Evolutionary conservation across 2,797 vertebrate genomes (phyloP).

Genomic region (Gymnoscopelus braueri): DNA sequence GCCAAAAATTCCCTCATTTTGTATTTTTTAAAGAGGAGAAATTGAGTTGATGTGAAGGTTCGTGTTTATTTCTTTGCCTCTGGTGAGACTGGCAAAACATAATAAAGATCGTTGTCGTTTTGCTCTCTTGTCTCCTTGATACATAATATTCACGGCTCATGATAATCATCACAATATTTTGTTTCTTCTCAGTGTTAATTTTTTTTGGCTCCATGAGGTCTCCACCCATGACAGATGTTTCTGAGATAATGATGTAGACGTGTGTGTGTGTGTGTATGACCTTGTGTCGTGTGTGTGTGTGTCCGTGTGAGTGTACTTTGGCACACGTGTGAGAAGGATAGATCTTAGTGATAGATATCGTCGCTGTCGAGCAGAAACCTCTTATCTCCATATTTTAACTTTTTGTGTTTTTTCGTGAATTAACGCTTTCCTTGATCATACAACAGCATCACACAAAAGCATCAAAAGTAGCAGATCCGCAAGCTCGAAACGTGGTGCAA

Average conservation of each 20-base stretch:
- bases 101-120: conserved; percentile 48
- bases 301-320: conserved; percentile 26
- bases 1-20: conserved; percentile 53
- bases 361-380: too few species aligned
- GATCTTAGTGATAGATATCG: not conserved
- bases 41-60: conserved; percentile 66
- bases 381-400: too few species aligned
- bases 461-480: too few species aligned
- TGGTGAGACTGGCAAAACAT: conserved; percentile 49
- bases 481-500: too few species aligned
- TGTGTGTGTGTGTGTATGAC: conserved; percentile 12
- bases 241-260: conserved; percentile 1
- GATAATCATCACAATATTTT: conserved; percentile 55
- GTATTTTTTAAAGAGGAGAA: conserved; percentile 59
- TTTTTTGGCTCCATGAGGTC: conserved; percentile 43
- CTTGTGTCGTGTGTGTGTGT: conserved; percentile 18
- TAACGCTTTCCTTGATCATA: too few species aligned
- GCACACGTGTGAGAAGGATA: conserved; percentile 25
- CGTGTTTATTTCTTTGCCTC: conserved; percentile 52
- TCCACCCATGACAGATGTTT: conserved; percentile 49
- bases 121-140: conserved; percentile 37
- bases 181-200: conserved; percentile 43
- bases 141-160: conserved; percentile 41
- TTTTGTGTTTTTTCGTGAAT: too few species aligned
- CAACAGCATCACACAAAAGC: too few species aligned